Base-by-base conservation (phyloP, 2,113 vertebrate genomes). In the Pterocles burchelli region DNA sequence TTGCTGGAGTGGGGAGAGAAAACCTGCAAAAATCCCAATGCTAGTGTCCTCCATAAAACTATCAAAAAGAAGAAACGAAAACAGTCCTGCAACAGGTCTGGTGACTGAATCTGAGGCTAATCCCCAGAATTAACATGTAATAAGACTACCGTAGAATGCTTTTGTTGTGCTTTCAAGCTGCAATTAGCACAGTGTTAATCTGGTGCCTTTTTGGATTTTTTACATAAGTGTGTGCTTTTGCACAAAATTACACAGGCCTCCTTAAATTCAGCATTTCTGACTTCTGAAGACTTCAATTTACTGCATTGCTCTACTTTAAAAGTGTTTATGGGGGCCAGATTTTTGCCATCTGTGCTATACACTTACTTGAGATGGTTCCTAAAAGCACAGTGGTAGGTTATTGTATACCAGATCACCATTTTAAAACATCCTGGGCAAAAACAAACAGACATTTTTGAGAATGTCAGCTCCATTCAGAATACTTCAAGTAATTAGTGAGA, bases 251-350 rank as follows among this genome's bases (percentile, higher is more conserved):
- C 34, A 18, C 18, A n/a, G 25, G 14, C 10, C 11, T 33, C 52
- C 71, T 84, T 79, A 36, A 33, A 46, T 66, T 58, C 68, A 34
- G 17, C 46, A 10, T 70, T 65, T 79, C 67, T 66, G 55, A 31
- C 14, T 51, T 46, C 43, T 51, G 63, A 51, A 77, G 36, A 13
- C 5, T 24, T 26, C 11, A 2, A 8, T 61, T 94, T 72, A 34
- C 34, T 25, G 38, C 25, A 20, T 5, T 70, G 25, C 11, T 83
- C 7, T 66, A 10, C 14, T 84, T 49, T 8, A 11, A 86, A 86
- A 73, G 19, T 0, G 0, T 8, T 49, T 66, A 3, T 15, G 17
- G 22, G 16, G 8, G 10, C 2, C 46, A 67, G n/a, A 58, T 70
- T 82, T 88, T 88, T 66, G 34, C 45, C 19, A 29, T 66, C 49